These are phyloP conservation scores for Parelbella ahira DNA, from an alignment of 2,888 invertebrate species.

Conservation along the genomic window DNA sequence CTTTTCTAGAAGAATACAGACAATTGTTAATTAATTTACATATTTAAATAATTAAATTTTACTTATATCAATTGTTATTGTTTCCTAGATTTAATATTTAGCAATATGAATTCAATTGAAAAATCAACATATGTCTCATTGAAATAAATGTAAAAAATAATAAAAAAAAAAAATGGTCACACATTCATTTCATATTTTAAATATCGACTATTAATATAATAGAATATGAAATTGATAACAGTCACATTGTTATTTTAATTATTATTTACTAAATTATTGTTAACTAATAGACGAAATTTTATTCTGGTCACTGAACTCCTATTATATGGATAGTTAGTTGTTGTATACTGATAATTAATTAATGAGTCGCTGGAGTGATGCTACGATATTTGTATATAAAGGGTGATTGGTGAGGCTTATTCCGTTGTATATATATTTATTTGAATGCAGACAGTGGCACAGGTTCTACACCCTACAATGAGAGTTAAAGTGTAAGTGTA, in stretches of 20 bases:
- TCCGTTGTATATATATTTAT: conserved; percentile 58
- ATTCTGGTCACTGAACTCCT: conserved; percentile 70
- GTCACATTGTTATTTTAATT: conserved; percentile 45
- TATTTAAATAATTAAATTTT: no score
- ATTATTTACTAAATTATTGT: conserved; percentile 55
- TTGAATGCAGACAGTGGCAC: conserved; percentile 28
- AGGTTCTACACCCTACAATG: no score
- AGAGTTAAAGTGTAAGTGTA: no score
- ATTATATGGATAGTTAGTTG: conserved; percentile 51
- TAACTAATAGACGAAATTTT: conserved; percentile 46
- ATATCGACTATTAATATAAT: conserved; percentile 9
- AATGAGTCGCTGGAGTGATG: conserved; percentile 32
- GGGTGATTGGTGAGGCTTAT: conserved; percentile 44
- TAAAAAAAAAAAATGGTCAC: conserved; percentile 19
- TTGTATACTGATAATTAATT: conserved; percentile 41
- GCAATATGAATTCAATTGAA: conserved; percentile 18
- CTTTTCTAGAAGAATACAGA: no score
- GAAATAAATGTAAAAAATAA: conserved; percentile 10
- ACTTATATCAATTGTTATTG: not conserved
- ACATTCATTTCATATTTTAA: conserved; percentile 25
- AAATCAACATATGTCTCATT: conserved; percentile 12
- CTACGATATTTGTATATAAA: conserved; percentile 54
- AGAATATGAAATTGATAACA: conserved; percentile 21
- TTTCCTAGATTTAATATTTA: not conserved
- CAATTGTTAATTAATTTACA: no score